Evolutionary conservation across 1,140 invertebrate species (phyloP), one percentile per base, ranked within the genome.

Genomic region (Procambarus virginalis): DNA sequence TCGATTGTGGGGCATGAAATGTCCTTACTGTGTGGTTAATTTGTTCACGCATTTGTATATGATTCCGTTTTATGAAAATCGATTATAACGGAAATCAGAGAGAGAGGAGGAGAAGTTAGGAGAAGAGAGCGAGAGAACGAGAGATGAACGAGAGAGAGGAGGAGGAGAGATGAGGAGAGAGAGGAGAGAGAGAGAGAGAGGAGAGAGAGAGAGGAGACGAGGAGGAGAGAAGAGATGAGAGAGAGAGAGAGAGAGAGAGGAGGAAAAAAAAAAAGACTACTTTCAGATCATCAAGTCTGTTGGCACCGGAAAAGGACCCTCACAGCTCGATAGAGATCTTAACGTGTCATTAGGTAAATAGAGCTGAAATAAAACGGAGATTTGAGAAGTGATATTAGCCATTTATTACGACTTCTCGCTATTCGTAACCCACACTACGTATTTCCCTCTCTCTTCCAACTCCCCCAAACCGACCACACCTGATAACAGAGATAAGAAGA

Each of bases 131-230:
- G 34, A 34, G 34, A 34, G 51, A 55, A 0, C 3, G 51, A 55
- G 51, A 5, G 51, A 55, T n/a, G 51, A 55, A 5, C 8, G 4
- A 55, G 51, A 55, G 51, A 55, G 51, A 55, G 51, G 6, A 12
- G 6, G 51, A 55, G 51, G 51, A 55, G 51, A 55, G 4, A 55
- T 6, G 12, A 10, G 51, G 60, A 64, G 60, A 64, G 75, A 77
- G 75, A 79, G 77, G 77, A 79, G 77, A 79, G 77, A 46, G 75
- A 79, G 77, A 79, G 77, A 51, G 77, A 79, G 77, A 79, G 77
- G 77, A 79, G 77, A 79, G 77, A 55, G 5, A 8, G 5, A 55
- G 5, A 55, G 51, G 51, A 55, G 51, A 55, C n/a, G 75, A 76
- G 75, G 10, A 10, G 10, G 75, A 76, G 34, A 76, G 75, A 64